Evolutionary conservation across 2,888 invertebrate species (phyloP).

Genomic region (Watsonalla binaria): DNA sequence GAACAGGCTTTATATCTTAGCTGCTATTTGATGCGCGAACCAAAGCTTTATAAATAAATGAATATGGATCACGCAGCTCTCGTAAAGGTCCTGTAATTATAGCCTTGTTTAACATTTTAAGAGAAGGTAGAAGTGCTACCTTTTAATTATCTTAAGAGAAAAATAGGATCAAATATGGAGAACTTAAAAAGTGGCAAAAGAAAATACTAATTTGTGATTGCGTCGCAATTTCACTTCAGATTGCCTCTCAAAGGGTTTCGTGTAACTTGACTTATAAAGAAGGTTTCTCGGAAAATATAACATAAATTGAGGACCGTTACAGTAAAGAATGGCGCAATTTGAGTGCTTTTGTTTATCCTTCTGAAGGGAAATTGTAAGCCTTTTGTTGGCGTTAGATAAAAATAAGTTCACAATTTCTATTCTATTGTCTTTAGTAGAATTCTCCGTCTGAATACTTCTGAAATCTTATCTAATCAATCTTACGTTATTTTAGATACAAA

Average conservation of each 20-base stretch:
- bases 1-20: no score
- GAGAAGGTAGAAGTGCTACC: no score
- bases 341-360: slow-evolving; percentile 1
- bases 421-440: not conserved
- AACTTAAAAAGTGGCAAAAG: not conserved
- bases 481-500: no score
- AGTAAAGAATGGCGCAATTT: not conserved
- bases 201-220: not conserved
- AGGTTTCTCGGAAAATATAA: slow-evolving; percentile 1
- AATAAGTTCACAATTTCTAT: not conserved
- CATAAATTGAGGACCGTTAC: not conserved
- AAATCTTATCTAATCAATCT: no score
- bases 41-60: no score
- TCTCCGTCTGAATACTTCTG: not conserved
- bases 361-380: not conserved
- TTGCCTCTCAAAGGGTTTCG: not conserved
- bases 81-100: no score
- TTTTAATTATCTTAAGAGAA: not conserved
- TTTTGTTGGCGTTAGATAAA: not conserved
- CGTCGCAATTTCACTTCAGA: not conserved
- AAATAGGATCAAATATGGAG: not conserved
- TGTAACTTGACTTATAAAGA: not conserved
- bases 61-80: no score
- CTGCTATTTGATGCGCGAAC: no score
- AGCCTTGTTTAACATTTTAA: no score